Evolutionary conservation across 2,113 vertebrate genomes (phyloP).

Genomic region (Ellobius talpinus): DNA sequence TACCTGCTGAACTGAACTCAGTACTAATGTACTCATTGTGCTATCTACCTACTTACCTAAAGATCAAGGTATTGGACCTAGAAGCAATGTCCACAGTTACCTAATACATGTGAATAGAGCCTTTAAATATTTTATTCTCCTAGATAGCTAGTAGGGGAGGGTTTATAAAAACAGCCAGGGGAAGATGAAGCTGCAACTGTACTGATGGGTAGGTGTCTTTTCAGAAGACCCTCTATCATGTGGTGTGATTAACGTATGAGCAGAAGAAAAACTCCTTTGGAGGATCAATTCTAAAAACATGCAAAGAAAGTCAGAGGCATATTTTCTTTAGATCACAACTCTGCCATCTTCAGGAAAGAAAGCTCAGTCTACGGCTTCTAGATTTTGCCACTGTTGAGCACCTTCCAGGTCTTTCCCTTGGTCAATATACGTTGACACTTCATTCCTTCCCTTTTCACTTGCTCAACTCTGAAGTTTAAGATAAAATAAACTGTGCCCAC

Average conservation of each 20-base stretch:
- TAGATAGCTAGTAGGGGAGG: neutral
- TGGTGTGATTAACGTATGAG: neutral
- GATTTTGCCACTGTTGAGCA: neutral
- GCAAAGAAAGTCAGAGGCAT: neutral
- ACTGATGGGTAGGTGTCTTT: neutral
- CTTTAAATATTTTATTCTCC: neutral
- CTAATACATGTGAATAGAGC: neutral
- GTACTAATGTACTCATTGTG: conserved; percentile 6
- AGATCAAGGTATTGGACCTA: neutral
- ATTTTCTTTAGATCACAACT: neutral
- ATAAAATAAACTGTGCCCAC: conserved; percentile 33
- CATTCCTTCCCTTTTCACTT: neutral
- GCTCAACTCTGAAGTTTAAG: neutral
- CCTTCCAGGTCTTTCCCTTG: neutral
- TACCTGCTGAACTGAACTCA: neutral
- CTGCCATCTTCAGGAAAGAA: conserved; percentile 9
- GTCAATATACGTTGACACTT: neutral
- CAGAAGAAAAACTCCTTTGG: conserved; percentile 34
- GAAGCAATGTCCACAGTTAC: neutral
- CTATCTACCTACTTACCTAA: neutral
- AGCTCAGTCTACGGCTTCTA: neutral
- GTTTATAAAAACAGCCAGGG: neutral
- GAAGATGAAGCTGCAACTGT: neutral
- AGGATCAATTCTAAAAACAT: conserved; percentile 56
- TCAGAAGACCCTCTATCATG: neutral